phyloP scores from a whole-genome alignment of 2,888 invertebrate species.

The Patella caerulea region DNA sequence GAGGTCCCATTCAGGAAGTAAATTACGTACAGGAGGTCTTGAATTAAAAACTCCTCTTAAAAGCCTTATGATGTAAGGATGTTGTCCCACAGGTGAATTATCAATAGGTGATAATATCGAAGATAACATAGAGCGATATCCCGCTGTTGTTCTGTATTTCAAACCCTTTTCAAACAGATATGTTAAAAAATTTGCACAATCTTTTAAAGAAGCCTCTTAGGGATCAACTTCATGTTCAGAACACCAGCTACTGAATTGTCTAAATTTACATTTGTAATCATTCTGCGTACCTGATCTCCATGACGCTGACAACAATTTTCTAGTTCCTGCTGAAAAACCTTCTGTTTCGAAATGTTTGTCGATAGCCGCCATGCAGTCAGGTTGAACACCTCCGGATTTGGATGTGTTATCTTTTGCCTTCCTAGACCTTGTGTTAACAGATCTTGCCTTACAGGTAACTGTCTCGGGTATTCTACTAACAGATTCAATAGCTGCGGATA shows the following conservation, averaged over 20 bases:
- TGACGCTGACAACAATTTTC: slow-evolving; percentile 32
- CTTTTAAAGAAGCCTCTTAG: slow-evolving; percentile 15
- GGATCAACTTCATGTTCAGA: slow-evolving; percentile 32
- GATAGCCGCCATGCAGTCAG: slow-evolving; percentile 39
- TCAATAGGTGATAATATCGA: not conserved
- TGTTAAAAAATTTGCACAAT: not conserved
- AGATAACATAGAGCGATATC: not conserved
- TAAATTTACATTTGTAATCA: slow-evolving; percentile 32
- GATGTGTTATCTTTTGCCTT: slow-evolving; percentile 30
- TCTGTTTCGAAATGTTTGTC: slow-evolving; percentile 30
- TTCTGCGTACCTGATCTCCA: slow-evolving; percentile 35
- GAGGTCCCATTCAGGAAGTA: not conserved
- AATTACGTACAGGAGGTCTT: not conserved
- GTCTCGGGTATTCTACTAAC: not conserved
- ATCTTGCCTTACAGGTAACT: no score
- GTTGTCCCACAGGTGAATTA: not conserved
- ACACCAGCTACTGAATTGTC: slow-evolving; percentile 38
- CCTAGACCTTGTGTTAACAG: slow-evolving; percentile 13
- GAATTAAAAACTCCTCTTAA: not conserved
- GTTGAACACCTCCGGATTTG: slow-evolving; percentile 28
- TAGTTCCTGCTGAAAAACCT: slow-evolving; percentile 33
- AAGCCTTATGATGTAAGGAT: not conserved
- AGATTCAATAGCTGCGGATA: slow-evolving; percentile 24
- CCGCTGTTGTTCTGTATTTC: not conserved
- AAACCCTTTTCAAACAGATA: no score